phyloP scores from a whole-genome alignment of 2,113 vertebrate species.

The Uropsilus gracilis region DNA sequence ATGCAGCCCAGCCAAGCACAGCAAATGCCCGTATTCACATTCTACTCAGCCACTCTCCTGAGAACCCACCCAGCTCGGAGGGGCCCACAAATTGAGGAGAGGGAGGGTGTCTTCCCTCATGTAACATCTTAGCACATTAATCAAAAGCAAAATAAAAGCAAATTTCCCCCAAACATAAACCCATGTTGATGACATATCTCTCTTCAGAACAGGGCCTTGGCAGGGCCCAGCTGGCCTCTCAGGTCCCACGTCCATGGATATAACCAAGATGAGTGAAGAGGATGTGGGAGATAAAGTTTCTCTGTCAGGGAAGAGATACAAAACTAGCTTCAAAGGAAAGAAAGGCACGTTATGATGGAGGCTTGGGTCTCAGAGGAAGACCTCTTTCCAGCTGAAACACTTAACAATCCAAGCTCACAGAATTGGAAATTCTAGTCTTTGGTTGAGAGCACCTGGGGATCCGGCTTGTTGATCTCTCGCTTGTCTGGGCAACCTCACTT shows the following conservation, averaged over 20 bases:
- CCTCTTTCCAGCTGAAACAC: conserved; percentile 36
- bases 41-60: background rate
- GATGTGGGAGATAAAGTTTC: conserved; percentile 54
- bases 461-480: background rate
- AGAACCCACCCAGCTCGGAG: background rate
- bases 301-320: conserved; percentile 27
- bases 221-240: background rate
- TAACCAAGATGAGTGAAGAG: background rate
- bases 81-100: background rate
- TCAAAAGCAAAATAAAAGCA: conserved; percentile 58
- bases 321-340: conserved; percentile 61
- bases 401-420: conserved; percentile 31
- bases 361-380: conserved; percentile 58
- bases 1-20: background rate
- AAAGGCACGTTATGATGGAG: background rate
- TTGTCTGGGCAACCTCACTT: background rate
- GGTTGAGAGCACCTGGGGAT: conserved; percentile 31
- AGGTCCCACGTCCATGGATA: background rate
- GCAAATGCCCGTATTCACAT: background rate
- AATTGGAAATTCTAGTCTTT: conserved; percentile 45
- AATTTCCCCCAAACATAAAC: background rate
- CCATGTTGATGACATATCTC: background rate
- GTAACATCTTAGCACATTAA: background rate
- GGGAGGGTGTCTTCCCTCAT: background rate
- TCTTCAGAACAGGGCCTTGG: background rate